A percentile compares a stretch with the other conserved stretches of the same genome.
Conservation (phyloP, 2,797 vertebrate species). For the Sciurus carolinensis region DNA sequence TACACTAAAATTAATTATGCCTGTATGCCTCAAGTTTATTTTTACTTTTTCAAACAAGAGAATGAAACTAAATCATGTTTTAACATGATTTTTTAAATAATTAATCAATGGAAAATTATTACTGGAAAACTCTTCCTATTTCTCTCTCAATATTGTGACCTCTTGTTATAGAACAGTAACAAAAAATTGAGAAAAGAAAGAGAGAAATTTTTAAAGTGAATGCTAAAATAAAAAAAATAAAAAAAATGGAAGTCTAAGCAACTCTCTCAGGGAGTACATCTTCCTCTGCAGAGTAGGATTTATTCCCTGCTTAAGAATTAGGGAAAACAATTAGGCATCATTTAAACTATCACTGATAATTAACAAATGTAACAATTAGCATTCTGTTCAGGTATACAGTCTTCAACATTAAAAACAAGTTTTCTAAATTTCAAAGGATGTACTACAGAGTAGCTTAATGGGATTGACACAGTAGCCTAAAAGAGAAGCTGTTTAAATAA, state of each 20-base stretch:
- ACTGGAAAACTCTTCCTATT: background rate
- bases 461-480: background rate
- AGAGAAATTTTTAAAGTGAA: background rate
- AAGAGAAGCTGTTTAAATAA: background rate
- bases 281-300: background rate
- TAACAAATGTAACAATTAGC: slow-evolving; percentile 16
- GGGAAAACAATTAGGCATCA: background rate
- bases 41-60: slow-evolving; percentile 42
- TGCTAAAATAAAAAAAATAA: background rate
- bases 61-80: background rate
- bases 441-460: background rate
- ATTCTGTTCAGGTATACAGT: background rate
- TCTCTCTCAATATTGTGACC: background rate
- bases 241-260: background rate
- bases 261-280: background rate
- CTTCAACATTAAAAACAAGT: background rate
- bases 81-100: background rate
- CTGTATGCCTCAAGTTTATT: background rate
- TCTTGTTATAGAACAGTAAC: background rate
- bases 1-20: background rate
- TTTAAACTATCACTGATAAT: background rate
- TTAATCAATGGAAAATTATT: background rate
- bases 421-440: background rate
- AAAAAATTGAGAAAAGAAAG: background rate
- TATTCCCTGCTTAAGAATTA: background rate